Conservation (phyloP, 2,888 invertebrate species). For the Patella ulyssiponensis region DNA sequence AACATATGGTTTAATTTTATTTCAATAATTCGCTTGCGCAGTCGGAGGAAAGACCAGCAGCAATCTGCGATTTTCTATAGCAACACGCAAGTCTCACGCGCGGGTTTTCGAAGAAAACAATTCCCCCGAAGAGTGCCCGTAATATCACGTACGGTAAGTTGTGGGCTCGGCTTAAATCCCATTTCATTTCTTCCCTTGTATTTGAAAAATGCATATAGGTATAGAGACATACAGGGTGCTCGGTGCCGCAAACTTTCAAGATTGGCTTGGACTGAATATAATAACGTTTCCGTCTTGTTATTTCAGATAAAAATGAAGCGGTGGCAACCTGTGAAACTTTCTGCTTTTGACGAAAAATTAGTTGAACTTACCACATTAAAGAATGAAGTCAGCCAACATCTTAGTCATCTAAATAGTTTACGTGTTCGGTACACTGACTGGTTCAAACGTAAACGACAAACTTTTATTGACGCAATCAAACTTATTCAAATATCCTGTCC, state of each 20-base stretch:
- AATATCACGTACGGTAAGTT: too few species aligned
- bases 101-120: too few species aligned
- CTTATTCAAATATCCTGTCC: conserved; percentile 53
- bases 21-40: too few species aligned
- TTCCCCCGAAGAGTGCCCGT: too few species aligned
- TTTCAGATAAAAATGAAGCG: not conserved
- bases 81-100: too few species aligned
- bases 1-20: too few species aligned
- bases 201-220: too few species aligned
- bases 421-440: conserved; percentile 63
- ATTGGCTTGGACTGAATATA: not conserved
- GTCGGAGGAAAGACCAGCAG: too few species aligned
- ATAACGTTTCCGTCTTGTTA: not conserved
- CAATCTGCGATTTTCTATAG: too few species aligned
- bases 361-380: conserved; percentile 63
- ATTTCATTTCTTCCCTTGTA: too few species aligned
- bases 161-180: too few species aligned
- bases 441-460: conserved; percentile 56
- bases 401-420: conserved; percentile 57
- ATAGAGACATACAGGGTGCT: not conserved
- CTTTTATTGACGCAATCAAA: conserved; percentile 61
- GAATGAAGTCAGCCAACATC: conserved; percentile 49
- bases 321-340: not conserved
- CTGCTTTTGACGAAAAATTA: conserved; percentile 54
- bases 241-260: not conserved